Base-by-base conservation (phyloP, 2,113 vertebrate species). In the Nothobranchius kuhntae region DNA sequence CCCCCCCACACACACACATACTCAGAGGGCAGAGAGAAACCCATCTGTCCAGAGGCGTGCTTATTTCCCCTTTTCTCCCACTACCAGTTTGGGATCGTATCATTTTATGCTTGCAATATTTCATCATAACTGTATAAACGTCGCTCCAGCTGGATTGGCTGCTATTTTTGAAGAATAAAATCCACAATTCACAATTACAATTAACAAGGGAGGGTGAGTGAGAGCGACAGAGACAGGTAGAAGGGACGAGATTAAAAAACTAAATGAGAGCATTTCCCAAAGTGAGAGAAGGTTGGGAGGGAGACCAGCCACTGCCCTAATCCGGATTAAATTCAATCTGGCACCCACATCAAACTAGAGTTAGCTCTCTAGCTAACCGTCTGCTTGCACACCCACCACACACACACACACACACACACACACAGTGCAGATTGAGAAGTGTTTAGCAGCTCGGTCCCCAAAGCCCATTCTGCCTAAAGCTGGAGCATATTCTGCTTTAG, bases 311-410 rank as follows among this genome's bases (percentile, higher is more conserved):
- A 82, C 74, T 77, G 75, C 61, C 78, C 87, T 93, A 94, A 94
- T 93, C 93, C 92, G 91, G 92, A 93, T 94, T 93, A 93, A 93
- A 93, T 91, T 90, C 92, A 93, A 93, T 92, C 93, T 93, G 92
- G 92, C 91, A 93, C 90, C 87, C 87, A 91, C 91, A 93, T 93
- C 92, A 93, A 92, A 91, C 92, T 90, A 80, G 75, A 77, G 85
- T 90, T 89, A 89, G 87, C 88, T 86, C 87, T 88, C 84, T 83
- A 87, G 83, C 85, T 88, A 89, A 88, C 81, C 79, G 80, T 86
- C 83, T 87, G 81, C 82, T 82, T 64, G 21, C 70, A 79, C 81
- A 82, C 82, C 74, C 38, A 78, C 51, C 48, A 78, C 50, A 66
- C 30, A 30, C 30, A 30, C 30, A 30, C 30, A 30, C 30, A 73